phyloP scores from a whole-genome alignment of 2,797 vertebrate species.

The Tinamus major region DNA sequence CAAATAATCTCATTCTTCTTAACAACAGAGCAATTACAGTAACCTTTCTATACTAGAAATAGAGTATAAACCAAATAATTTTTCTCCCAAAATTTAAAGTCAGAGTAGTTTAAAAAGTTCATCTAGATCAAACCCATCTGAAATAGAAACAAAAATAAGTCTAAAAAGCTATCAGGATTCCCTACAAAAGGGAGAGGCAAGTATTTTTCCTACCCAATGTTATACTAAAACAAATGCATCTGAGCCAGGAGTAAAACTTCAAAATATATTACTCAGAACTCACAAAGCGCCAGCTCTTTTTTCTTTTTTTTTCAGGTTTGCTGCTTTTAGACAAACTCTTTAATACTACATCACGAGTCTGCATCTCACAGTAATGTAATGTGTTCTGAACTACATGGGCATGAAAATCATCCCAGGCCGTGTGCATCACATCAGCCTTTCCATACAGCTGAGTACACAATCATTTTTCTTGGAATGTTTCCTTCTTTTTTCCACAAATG shows the following conservation, averaged over 20 bases:
- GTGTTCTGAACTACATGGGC: background rate
- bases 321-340: background rate
- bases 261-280: background rate
- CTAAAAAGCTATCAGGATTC: background rate
- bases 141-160: background rate
- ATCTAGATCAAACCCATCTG: background rate
- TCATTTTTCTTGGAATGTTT: background rate
- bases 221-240: background rate
- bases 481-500: background rate
- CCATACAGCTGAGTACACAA: background rate
- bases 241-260: background rate
- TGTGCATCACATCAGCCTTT: background rate
- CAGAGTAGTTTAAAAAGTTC: background rate
- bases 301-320: background rate
- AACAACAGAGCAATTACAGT: background rate
- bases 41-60: background rate
- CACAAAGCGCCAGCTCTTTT: background rate
- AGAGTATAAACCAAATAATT: background rate
- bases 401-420: background rate
- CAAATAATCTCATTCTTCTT: background rate
- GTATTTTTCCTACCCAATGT: background rate
- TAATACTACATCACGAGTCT: background rate
- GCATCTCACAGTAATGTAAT: background rate
- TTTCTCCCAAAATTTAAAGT: background rate
- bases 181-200: background rate